Base-by-base conservation (phyloP, 1,140 invertebrate species). In the Rhynchophorus ferrugineus region DNA sequence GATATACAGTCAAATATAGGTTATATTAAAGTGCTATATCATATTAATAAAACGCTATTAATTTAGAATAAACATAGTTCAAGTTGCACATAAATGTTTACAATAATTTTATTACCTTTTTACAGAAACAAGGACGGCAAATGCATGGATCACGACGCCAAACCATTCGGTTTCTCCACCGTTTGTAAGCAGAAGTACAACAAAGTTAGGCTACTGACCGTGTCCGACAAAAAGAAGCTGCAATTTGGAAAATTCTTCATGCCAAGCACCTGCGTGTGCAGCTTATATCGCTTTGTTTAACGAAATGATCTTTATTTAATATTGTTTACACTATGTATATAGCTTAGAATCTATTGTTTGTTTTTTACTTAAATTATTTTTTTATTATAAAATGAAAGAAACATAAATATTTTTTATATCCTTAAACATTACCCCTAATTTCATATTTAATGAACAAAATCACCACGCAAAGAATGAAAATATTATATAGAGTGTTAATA, bases 221-320 rank as follows among this genome's bases (percentile, higher is more conserved):
- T 59, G 3, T 56, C 42, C 17, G 24, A 53, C 9, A 20, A 34
- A 41, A 49, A 53, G 19, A 53, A 54, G 37, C 22, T 63, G 13
- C 57, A 61, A 44, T 61, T 59, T 49, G 55, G 54, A 19, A 57
- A 54, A 36, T 63, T 63, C 47, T 44, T 49, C 14, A 54, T 63
- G 16, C 61, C 61, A 2, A 63, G 59, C 35, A 61, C 55, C 2
- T 63, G 61, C 24, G 55, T 61, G 2, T 63, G 61, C 29, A 52
- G 50, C 22, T 48, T 5, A 5, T 29, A 29, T 29, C 5, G 5
- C 24, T 29, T 29, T n/a, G n/a, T n/a, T n/a, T n/a, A n/a, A n/a
- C n/a, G n/a, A n/a, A n/a, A n/a, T n/a, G n/a, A n/a, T n/a, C n/a
- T n/a, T n/a, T n/a, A n/a, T n/a, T n/a, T n/a, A n/a, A n/a, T n/a